Evolutionary conservation across 2,797 vertebrate species (phyloP), one percentile per base, ranked within the genome.

Genomic region (Esox masquinongy): DNA sequence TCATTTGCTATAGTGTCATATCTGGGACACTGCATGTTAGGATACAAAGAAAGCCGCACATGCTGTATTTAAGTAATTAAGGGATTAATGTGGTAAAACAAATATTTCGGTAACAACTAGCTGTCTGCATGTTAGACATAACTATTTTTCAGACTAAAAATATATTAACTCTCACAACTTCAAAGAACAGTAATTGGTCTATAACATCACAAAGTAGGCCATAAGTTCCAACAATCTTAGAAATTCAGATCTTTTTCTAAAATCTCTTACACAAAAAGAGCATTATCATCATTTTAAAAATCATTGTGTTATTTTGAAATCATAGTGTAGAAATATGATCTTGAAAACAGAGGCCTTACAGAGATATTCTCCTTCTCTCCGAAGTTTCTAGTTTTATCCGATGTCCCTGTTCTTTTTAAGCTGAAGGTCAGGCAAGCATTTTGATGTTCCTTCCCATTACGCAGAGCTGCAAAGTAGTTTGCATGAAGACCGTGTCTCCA

Each of bases 301-400:
- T 47, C 2, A 14, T 1, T 47, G 43, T 47, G 43, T 14, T 47
- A 47, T 43, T 9, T 43, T 43, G 39, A 43, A 31, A 31, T 39
- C 12, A 47, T 47, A 47, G 9, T 8, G 6, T 12, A 8, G 43
- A 47, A 47, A 47, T 47, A 47, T 47, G 36, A 2, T 34, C 34
- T 34, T 2, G 34, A 39, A 39, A 39, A 39, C 36, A 39, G 36
- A 39, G 4, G 36, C 76, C 80, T 79, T 70, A 69, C 74, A 76
- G 79, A 76, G 47, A 79, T 74, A 81, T 79, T 78, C 78, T 82
- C 79, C 6, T 29, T 64, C 26, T 16, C 15, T 29, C 61, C 53
- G 9, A 56, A n/a, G 51, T 56, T 56, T 19, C n/a, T 79, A 83
- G 77, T 34, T n/a, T 39, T 24, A 17, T 68, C 76, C 78, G 77